Percentiles rank a stretch among this genome's conserved stretches.
These are phyloP conservation scores for Tautogolabrus adspersus DNA, from an alignment of 2,113 vertebrate genomes.

Conservation along the genomic window DNA sequence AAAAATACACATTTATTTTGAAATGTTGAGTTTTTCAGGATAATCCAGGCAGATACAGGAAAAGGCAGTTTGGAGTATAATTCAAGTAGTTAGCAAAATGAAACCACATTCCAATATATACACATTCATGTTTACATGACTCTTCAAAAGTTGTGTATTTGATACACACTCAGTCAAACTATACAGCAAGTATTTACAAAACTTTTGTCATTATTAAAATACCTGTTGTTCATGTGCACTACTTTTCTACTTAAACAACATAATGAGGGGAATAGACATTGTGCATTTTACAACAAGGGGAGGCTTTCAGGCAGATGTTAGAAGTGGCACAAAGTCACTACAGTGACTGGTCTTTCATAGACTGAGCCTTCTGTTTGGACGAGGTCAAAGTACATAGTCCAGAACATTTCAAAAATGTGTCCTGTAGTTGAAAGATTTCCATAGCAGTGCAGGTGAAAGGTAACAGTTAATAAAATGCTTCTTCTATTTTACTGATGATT, in stretches of 20 bases:
- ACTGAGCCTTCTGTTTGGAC: conserved; percentile 46
- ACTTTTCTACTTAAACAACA: conserved; percentile 5
- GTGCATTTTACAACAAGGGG: conserved; percentile 6
- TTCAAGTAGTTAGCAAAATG: conserved; percentile 16
- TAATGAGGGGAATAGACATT: background rate
- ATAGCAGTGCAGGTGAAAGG: background rate
- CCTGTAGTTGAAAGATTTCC: conserved; percentile 19
- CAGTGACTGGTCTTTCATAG: conserved; percentile 46
- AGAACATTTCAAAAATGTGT: conserved; percentile 63
- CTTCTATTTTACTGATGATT: background rate
- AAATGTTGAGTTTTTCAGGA: conserved; percentile 40
- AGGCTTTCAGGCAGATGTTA: conserved; percentile 46
- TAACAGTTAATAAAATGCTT: background rate
- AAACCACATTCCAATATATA: conserved; percentile 45
- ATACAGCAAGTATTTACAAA: conserved; percentile 75
- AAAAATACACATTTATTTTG: conserved; percentile 74
- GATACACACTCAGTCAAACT: conserved; percentile 67
- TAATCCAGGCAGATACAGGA: conserved; percentile 29
- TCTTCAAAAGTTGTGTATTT: conserved; percentile 64
- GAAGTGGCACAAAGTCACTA: conserved; percentile 60
- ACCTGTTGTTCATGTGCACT: conserved; percentile 22
- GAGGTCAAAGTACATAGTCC: conserved; percentile 57
- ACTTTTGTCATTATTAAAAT: conserved; percentile 57
- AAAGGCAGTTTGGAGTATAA: conserved; percentile 38
- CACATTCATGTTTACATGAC: conserved; percentile 46